These are phyloP conservation scores for Grus americana DNA, from an alignment of 2,113 vertebrate species.

Conservation along the genomic window DNA sequence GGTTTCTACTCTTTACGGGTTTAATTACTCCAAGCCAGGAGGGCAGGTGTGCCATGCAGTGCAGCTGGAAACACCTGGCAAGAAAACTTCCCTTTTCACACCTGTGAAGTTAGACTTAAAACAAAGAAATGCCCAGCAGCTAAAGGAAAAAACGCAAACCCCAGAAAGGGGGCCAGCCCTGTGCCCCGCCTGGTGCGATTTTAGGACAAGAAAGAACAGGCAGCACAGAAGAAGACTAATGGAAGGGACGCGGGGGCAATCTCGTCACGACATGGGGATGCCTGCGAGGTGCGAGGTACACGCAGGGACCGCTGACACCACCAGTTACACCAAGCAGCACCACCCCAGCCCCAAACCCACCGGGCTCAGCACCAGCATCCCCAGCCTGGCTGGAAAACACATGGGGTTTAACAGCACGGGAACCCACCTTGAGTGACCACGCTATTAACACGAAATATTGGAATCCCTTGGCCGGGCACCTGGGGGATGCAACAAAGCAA, in stretches of 20 bases:
- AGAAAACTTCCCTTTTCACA: neutral
- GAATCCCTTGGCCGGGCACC: neutral
- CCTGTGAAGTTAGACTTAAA: neutral
- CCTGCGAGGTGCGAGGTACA: neutral
- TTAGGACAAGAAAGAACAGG: neutral
- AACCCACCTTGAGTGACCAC: fast-evolving
- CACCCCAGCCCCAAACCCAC: neutral
- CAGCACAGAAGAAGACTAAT: neutral
- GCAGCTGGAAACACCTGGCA: neutral
- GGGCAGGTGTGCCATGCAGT: neutral
- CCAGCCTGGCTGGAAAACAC: neutral
- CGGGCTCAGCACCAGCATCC: neutral
- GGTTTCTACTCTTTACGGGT: neutral
- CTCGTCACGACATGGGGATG: neutral
- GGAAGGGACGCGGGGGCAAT: neutral
- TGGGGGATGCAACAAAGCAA: slow-evolving; percentile 21
- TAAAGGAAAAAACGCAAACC: neutral
- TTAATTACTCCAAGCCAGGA: neutral
- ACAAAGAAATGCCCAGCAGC: neutral
- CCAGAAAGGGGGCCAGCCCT: neutral
- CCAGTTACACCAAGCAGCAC: neutral
- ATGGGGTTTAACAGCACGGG: neutral
- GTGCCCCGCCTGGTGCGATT: neutral
- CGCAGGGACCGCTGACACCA: neutral
- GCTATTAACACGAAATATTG: fast-evolving